Percentiles rank a stretch among this genome's conserved stretches.
Evolutionary conservation across 2,888 invertebrate species (phyloP).

Genomic region (Thelaira solivaga): DNA sequence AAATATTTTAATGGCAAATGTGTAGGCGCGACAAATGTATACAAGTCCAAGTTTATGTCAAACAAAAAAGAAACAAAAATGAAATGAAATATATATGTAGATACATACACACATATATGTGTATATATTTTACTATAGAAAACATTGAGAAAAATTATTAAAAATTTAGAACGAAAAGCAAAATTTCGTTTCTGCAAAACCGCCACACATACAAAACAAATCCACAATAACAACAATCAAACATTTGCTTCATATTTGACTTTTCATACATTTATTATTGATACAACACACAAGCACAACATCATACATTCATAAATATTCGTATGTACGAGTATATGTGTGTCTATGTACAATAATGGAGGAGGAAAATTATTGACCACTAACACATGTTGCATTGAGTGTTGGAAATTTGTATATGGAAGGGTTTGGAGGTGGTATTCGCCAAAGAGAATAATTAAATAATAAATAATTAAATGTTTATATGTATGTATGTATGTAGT

Average conservation of each 20-base stretch:
- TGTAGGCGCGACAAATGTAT: conserved; percentile 61
- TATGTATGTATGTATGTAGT: too few species aligned
- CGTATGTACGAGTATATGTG: not conserved
- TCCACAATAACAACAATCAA: conserved; percentile 16
- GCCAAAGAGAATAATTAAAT: conserved; percentile 37
- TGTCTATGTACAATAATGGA: conserved; percentile 30
- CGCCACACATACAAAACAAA: conserved; percentile 30
- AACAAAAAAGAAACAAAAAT: conserved; percentile 43
- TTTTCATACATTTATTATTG: not conserved
- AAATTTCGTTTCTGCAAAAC: conserved; percentile 48
- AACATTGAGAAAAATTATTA: conserved; percentile 50
- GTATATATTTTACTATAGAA: conserved; percentile 25
- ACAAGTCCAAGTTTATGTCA: conserved; percentile 68
- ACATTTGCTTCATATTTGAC: conserved; percentile 24
- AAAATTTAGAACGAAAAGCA: conserved; percentile 47
- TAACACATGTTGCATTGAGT: not conserved
- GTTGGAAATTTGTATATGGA: conserved; percentile 35
- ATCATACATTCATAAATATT: conserved; percentile 2
- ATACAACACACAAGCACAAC: not conserved
- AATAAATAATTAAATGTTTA: conserved; percentile 41
- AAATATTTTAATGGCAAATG: conserved; percentile 61
- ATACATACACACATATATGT: too few species aligned
- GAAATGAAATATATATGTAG: too few species aligned
- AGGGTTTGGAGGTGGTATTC: conserved; percentile 21
- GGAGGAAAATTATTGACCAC: conserved; percentile 32